Base-by-base conservation (phyloP, 2,888 invertebrate genomes). In the Allolobophora icterica region DNA sequence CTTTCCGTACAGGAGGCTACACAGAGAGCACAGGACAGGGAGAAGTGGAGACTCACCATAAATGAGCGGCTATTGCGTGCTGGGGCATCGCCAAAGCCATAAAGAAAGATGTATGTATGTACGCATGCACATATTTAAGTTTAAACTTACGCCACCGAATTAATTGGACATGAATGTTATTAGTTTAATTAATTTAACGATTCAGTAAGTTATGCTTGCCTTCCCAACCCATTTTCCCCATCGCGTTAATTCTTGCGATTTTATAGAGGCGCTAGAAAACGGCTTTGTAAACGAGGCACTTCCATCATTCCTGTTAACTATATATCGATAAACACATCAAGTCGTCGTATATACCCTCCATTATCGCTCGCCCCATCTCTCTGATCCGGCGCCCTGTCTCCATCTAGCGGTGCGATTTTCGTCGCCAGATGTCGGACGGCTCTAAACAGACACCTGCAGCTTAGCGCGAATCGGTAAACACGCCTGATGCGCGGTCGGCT, bases 371-470 rank as follows among this genome's bases (percentile, higher is more conserved):
- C 21, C 35, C 35, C 34, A 87, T 90, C 52, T 90, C 38, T 58
- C 45, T 71, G 45, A 90, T 90, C n/a, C n/a, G n/a, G 11, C 8
- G n/a, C 90, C 34, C 34, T 52, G 71, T 90, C 90, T 58, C 71
- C 90, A 90, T 87, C 87, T 35, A 87, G 34, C 87, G 87, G 71
- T 35, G 34, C 2, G 87, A 35, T 87, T 87, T 34, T 38, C 34
- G 87, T 24, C 35, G 17, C 87, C 87, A 87, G 87, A 87, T 87
- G 87, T 17, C 87, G n/a, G 15, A 6, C 87, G 38, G 35, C 21
- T 38, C 21, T 87, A 87, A 87, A 87, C 87, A 87, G 87, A 87
- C 87, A 87, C 87, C 87, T 87, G 87, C 38, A 30, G 35, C 21
- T 35, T 3, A 33, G 87, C 87, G 87, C 87, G n/a, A 87, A 87